Base-by-base conservation (phyloP, 2,113 vertebrate species). In the Phylloscopus trochiloides region DNA sequence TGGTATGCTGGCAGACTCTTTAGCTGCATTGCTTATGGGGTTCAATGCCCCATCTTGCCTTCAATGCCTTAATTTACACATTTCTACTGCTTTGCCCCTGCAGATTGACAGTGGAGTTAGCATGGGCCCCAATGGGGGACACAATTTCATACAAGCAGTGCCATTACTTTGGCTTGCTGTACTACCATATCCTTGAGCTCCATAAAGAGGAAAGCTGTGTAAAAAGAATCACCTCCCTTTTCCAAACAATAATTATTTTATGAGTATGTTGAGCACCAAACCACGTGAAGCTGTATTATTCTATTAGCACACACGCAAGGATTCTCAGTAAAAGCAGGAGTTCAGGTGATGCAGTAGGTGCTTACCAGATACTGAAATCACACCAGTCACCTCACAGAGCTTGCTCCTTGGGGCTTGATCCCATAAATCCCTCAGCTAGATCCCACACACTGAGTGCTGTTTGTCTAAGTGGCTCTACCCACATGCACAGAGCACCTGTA, bases 51-150 rank as follows among this genome's bases (percentile, higher is more conserved):
- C 42, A 75, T 42, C 20, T 59, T 65, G 67, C n/a, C 67, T 74
- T 78, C 77, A 45, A 8, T 71, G 47, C 34, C 50, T 14, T 1
- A 59, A 79, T 82, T 67, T 50, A 73, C 20, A 50, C 17, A 63
- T 71, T 96, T 63, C 36, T 57, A 34, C 28, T 63, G 45, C 13
- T 72, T 45, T 75, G 15, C 17, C 17, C n/a, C 40, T 45, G 13
- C 31, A 47, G 26, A 89, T 2, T 21, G 65, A 48, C 40, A 65
- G 31, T 8, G n/a, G 36, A 90, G 63, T 58, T 63, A 82, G 43
- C 62, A 88, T 0, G 0, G 55, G 62, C 87, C 36, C 22, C n/a
- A 55, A 6, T 1, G 0, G 20, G 42, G 70, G 66, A 42, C 25
- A 65, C 28, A 24, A 24, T 50, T 73, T 70, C 48, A 57, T 17